Evolutionary conservation across 2,888 invertebrate genomes (phyloP).

Genomic region (Diaperis boleti): DNA sequence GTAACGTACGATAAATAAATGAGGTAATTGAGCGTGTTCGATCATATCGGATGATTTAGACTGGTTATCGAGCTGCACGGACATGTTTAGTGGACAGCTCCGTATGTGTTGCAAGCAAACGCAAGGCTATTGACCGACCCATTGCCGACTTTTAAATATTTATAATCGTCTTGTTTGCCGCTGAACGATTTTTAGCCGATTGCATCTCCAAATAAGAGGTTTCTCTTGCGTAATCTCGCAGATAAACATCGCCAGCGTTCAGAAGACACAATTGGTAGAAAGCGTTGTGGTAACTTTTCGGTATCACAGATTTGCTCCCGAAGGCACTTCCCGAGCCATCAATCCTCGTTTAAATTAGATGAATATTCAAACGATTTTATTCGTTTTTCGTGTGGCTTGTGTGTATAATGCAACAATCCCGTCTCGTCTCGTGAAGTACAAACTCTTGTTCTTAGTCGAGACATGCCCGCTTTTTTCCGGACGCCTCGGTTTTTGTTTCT

Average conservation of each 20-base stretch:
- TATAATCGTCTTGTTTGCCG: conserved; percentile 12
- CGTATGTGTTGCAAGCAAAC: conserved; percentile 26
- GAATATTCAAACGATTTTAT: conserved; percentile 28
- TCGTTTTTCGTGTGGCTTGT: conserved; percentile 15
- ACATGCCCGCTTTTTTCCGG: conserved; percentile 17
- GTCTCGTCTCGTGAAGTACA: conserved; percentile 20
- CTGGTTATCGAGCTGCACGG: conserved; percentile 24
- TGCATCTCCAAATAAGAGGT: background rate
- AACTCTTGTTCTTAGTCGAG: conserved; percentile 32
- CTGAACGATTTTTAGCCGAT: conserved; percentile 1
- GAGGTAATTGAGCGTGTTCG: conserved; percentile 45
- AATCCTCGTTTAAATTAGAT: conserved; percentile 23
- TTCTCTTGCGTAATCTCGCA: background rate
- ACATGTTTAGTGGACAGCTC: conserved; percentile 41
- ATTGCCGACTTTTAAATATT: conserved; percentile 22
- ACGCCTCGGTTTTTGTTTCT: conserved; percentile 31
- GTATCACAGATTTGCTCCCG: background rate
- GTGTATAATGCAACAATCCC: conserved; percentile 16
- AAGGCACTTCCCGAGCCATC: conserved; percentile 10
- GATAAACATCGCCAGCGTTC: background rate
- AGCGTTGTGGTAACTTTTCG: too few relatives aligned
- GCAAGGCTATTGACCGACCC: conserved; percentile 34
- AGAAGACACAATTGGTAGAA: too few relatives aligned
- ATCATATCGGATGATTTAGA: conserved; percentile 41
- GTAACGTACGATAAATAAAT: conserved; percentile 41